Base-by-base conservation (phyloP, 2,797 vertebrate species). In the Hylomyscus alleni region DNA sequence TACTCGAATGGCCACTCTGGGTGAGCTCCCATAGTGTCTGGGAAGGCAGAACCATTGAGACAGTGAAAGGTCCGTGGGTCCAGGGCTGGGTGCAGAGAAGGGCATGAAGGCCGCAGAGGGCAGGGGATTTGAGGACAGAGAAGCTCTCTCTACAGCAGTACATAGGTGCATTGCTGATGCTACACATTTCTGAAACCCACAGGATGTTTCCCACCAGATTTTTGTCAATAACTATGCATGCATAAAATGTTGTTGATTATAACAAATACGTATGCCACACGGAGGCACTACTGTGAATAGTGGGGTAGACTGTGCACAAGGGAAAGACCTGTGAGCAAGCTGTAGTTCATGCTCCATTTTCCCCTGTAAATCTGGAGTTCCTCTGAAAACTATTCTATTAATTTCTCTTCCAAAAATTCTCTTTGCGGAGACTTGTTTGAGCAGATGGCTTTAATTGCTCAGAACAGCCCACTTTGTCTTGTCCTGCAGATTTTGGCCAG, bases 341-440 rank as follows among this genome's bases (percentile, higher is more conserved):
- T 83, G 8, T 34, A 5, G 2, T 73, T 89, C 44, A 22, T 20
- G 20, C 17, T 92, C 60, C 10, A 24, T 65, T 89, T 91, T 76
- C 73, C 89, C 86, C 84, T 65, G 3, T 67, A 78, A 78, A 88
- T 54, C 34, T 56, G 72, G 54, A 91, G 75, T 26, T 82, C 26
- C 44, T 77, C 40, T 84, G 81, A 84, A 96, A 87, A 65, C 20
- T 65, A 62, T 20, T 60, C 37, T 37, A 84, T 85, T 44, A 85
- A 93, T 10, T 52, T 40, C 58, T 56, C 65, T 24, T 78, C n/a
- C 24, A 88, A 56, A 88, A 75, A 6, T 40, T 31, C 69, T 40
- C 65, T 54, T 81, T 89, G 29, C 22, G 62, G 44, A 90, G 60
- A 40, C 62, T 86, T 76, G 17, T 90, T 95, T 80, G 87, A 91